Evolutionary conservation across 2,797 vertebrate genomes (phyloP).

Genomic region (Chloroceryle amazona): DNA sequence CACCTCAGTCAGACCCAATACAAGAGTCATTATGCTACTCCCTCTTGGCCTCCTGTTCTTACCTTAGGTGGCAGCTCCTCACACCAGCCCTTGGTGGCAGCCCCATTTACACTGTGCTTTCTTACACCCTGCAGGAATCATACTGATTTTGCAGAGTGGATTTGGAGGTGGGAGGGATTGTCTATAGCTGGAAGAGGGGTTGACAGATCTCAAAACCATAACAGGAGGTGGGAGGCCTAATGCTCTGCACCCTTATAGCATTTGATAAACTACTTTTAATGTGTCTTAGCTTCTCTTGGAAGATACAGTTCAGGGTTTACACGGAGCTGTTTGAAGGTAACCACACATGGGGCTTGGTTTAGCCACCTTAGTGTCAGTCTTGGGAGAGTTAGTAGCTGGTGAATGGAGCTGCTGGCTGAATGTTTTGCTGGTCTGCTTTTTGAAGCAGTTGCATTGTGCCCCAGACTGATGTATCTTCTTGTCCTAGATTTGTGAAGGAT

Average conservation of each 20-base stretch:
- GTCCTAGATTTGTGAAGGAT: no score
- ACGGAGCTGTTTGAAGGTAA: not conserved
- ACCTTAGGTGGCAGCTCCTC: accelerated
- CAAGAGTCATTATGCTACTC: not conserved
- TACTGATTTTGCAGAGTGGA: not conserved
- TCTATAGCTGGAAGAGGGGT: not conserved
- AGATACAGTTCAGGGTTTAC: not conserved
- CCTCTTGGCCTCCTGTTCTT: not conserved
- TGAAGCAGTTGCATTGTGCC: not conserved
- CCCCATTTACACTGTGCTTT: not conserved
- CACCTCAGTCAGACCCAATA: no score
- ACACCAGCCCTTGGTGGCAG: accelerated
- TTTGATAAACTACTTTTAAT: not conserved
- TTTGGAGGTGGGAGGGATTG: not conserved
- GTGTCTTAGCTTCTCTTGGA: not conserved
- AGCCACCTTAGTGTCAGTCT: not conserved
- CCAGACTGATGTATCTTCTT: no score
- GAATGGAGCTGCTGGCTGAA: not conserved
- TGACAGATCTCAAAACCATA: not conserved
- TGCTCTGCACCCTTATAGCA: not conserved
- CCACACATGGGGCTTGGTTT: not conserved
- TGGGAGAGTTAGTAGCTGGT: not conserved
- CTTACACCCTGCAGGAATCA: accelerated
- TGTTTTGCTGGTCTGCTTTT: accelerated
- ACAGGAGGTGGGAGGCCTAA: not conserved